These are phyloP conservation scores for Stenichneumon culpator DNA, from an alignment of 2,888 invertebrate genomes.

Conservation along the genomic window DNA sequence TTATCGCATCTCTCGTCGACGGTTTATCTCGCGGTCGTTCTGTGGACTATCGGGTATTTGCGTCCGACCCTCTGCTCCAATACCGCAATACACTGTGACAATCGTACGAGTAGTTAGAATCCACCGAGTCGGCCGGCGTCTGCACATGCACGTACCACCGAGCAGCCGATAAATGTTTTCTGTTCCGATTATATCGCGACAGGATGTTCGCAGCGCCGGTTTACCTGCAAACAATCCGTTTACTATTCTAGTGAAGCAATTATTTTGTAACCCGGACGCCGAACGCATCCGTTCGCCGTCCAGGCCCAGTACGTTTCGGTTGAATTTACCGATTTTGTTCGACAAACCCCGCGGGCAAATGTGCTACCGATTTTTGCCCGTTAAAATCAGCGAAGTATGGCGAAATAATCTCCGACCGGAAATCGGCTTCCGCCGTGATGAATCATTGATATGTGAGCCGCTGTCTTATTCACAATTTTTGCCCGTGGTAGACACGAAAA, in stretches of 20 bases:
- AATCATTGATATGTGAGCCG: not conserved
- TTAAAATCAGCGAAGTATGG: not conserved
- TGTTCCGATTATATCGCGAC: slow-evolving; percentile 50
- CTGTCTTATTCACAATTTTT: not conserved
- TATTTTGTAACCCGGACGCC: slow-evolving; percentile 29
- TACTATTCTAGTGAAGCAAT: slow-evolving; percentile 39
- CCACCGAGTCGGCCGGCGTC: slow-evolving; percentile 9
- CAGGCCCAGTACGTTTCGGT: not conserved
- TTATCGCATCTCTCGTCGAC: slow-evolving; percentile 57
- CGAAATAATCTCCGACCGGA: not conserved
- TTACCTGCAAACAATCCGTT: slow-evolving; percentile 11
- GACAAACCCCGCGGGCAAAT: slow-evolving; percentile 1
- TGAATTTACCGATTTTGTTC: slow-evolving; percentile 1
- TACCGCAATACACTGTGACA: not conserved
- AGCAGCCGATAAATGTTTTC: slow-evolving; percentile 51
- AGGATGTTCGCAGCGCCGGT: slow-evolving; percentile 25
- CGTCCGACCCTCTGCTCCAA: slow-evolving; percentile 33
- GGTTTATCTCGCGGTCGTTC: slow-evolving; percentile 66
- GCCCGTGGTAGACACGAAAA: not conserved
- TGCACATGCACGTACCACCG: slow-evolving; percentile 7
- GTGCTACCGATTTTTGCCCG: not conserved
- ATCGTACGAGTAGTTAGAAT: slow-evolving; percentile 12
- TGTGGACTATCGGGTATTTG: slow-evolving; percentile 66
- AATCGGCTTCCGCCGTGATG: not conserved
- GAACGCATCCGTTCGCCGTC: slow-evolving; percentile 9